phyloP scores from a whole-genome alignment of 2,888 invertebrate species.

The Limnephilus lunatus region DNA sequence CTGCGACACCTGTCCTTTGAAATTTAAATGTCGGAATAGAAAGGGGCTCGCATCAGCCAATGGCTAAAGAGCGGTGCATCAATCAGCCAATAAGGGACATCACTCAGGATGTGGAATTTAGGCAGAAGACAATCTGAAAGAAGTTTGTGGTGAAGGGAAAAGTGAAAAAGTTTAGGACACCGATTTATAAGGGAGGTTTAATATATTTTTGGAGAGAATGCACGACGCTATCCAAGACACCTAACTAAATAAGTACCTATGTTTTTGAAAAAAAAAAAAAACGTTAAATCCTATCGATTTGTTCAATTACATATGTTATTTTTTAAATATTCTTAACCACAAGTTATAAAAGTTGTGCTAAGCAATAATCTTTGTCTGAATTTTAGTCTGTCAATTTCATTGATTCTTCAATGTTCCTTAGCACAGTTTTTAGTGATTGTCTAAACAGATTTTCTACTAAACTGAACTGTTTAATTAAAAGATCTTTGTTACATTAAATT shows the following conservation, averaged over 20 bases:
- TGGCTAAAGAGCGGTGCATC: constrained; percentile 17
- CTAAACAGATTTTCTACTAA: too few relatives aligned
- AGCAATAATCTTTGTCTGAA: too few relatives aligned
- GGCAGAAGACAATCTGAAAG: constrained; percentile 5
- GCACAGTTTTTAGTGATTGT: too few relatives aligned
- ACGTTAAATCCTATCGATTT: too few relatives aligned
- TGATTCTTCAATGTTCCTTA: too few relatives aligned
- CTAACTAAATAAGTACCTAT: not conserved
- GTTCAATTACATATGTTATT: too few relatives aligned
- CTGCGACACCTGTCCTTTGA: not conserved
- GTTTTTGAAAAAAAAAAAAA: not conserved
- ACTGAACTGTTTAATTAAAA: too few relatives aligned
- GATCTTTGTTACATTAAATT: too few relatives aligned
- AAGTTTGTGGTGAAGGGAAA: not conserved
- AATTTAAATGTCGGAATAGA: not conserved
- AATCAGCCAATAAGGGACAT: constrained; percentile 39
- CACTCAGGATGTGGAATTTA: constrained; percentile 26
- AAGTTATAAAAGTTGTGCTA: too few relatives aligned
- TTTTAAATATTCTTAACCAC: too few relatives aligned
- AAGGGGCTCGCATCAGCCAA: constrained; percentile 5
- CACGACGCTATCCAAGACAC: not conserved
- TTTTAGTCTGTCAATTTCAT: too few relatives aligned
- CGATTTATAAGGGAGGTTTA: not conserved
- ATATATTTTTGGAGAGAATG: not conserved
- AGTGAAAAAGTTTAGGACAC: not conserved